These are phyloP conservation scores for Drosophila dives DNA, from an alignment of 2,888 invertebrate genomes.

Conservation along the genomic window DNA sequence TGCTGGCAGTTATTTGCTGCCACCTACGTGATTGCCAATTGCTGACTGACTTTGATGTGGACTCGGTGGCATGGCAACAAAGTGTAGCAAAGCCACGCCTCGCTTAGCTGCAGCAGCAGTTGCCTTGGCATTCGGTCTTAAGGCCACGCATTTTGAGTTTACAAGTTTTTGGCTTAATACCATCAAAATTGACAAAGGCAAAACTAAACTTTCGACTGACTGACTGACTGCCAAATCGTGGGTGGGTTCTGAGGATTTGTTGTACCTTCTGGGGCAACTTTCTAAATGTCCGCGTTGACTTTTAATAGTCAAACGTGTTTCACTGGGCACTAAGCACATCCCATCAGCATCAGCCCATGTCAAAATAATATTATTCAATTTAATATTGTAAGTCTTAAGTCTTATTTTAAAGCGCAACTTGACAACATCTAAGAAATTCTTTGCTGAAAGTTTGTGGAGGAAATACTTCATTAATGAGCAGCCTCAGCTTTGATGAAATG, in stretches of 20 bases:
- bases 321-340: background rate
- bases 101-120: slow-evolving; percentile 19
- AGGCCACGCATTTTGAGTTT: slow-evolving; percentile 18
- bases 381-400: background rate
- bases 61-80: slow-evolving; percentile 38
- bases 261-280: slow-evolving; percentile 9
- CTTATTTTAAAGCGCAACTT: background rate
- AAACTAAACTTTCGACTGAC: slow-evolving; percentile 21
- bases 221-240: slow-evolving; percentile 20
- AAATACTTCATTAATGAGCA: background rate
- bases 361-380: slow-evolving; percentile 4
- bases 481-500: background rate
- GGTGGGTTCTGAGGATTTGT: slow-evolving; percentile 1
- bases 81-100: slow-evolving; percentile 20
- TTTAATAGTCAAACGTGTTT: slow-evolving; percentile 9
- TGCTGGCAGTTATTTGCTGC: slow-evolving; percentile 70
- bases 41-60: slow-evolving; percentile 47
- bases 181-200: slow-evolving; percentile 55
- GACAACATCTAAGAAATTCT: background rate
- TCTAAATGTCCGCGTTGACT: slow-evolving; percentile 19
- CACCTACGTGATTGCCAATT: slow-evolving; percentile 24
- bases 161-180: slow-evolving; percentile 44
- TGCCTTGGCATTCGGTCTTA: slow-evolving; percentile 38
- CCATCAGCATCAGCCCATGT: slow-evolving; percentile 3
- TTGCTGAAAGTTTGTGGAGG: background rate